Evolutionary conservation across 2,888 invertebrate species (phyloP), one percentile per base, ranked within the genome.

Genomic region (Terebella lapidaria): DNA sequence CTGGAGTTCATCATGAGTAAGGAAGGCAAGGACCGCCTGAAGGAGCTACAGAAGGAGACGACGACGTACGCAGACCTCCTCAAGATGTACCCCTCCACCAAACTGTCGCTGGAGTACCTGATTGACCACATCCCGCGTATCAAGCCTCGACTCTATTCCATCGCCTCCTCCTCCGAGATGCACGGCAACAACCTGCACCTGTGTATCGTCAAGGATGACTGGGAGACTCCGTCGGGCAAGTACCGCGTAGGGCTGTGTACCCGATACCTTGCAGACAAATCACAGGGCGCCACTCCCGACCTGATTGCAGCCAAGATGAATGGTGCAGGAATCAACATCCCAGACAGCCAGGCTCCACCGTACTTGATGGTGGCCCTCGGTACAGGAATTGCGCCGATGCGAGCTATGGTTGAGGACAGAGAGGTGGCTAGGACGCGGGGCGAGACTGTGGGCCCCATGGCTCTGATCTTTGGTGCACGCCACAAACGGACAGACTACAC

Each of bases 131-230:
- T 67, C n/a, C 64, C 67, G 1, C 59, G 66, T 52, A 67, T 67
- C 58, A 67, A 67, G 54, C 67, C 67, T 10, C 56, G 67, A 2
- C 58, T 67, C 22, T 67, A 67, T 55, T 67, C 67, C 18, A 67
- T 67, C 59, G 67, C 67, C 5, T 64, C 64, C 10, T 55, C 64
- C 5, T 18, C 42, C 4, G 67, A 67, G 54, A 67, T 67, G 67
- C 58, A 59, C 58, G 54, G 54, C n/a, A 64, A 67, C 45, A 62
- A 47, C 30, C 51, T 67, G 46, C 64, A 67, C 47, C 60, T 67
- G 52, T 67, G 67, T 51, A 67, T 67, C 30, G 67, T 67, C n/a
- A 67, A 67, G 47, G 66, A 66, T 22, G 64, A 66, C 56, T 66
- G 64, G 67, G 61, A 56, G 20, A 62, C 62, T 1, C 61, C 66